Conservation (phyloP, 2,113 vertebrate species). For the Recurvirostra avosetta region DNA sequence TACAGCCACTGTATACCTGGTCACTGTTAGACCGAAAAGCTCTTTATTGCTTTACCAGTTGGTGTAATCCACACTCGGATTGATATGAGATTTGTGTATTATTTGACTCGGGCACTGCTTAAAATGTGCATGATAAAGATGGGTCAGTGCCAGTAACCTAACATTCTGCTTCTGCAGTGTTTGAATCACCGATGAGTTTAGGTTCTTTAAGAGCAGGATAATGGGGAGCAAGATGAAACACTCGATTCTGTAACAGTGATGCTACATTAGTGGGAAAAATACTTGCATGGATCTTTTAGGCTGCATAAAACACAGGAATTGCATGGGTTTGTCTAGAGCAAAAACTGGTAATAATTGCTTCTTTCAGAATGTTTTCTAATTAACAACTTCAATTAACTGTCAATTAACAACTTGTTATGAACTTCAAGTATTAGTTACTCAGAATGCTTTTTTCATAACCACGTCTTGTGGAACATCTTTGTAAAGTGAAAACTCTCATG, state of each 20-base stretch:
- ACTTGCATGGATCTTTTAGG: neutral
- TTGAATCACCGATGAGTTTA: neutral
- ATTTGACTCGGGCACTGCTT: neutral
- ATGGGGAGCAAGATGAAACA: neutral
- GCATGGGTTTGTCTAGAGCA: neutral
- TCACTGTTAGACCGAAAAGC: neutral
- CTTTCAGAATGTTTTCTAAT: neutral
- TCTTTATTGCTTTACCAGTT: neutral
- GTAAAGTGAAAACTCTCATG: no score
- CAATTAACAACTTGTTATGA: no score
- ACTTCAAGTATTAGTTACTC: no score
- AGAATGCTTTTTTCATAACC: no score
- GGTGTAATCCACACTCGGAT: neutral
- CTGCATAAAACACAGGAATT: neutral
- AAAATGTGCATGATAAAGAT: neutral
- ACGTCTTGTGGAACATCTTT: no score
- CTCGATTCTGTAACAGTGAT: neutral
- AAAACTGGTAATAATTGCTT: neutral
- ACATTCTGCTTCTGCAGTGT: neutral
- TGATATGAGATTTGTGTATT: neutral
- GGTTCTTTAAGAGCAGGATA: neutral
- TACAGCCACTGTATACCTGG: neutral
- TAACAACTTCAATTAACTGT: no score
- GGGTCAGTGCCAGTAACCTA: neutral
- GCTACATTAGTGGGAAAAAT: neutral